phyloP scores from a whole-genome alignment of 2,113 vertebrate genomes.

The Xenotilapia caudafasciata region DNA sequence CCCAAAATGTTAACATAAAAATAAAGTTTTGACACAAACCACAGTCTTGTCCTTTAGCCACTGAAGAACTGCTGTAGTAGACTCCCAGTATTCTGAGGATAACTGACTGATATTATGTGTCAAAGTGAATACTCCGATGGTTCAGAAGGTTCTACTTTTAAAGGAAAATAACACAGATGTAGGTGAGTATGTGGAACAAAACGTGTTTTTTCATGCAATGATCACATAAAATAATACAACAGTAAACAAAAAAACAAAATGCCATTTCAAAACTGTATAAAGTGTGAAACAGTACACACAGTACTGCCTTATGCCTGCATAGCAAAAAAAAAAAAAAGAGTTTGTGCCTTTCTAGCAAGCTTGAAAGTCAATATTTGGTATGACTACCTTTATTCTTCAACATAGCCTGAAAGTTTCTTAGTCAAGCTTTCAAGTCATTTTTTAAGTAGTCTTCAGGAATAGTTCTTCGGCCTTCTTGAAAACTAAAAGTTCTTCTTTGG shows the following conservation, averaged over 20 bases:
- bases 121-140: background rate
- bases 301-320: background rate
- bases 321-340: background rate
- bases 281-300: background rate
- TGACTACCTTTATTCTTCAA: background rate
- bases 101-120: background rate
- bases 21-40: background rate
- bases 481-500: background rate
- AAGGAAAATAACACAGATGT: background rate
- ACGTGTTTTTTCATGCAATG: background rate
- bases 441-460: background rate
- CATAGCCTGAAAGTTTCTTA: background rate
- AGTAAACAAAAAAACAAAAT: background rate
- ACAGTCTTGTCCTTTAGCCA: background rate
- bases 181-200: background rate
- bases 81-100: background rate
- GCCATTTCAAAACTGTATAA: accelerated
- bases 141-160: background rate
- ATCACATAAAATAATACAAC: background rate
- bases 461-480: background rate
- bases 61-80: background rate
- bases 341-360: background rate
- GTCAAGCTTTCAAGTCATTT: background rate
- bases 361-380: background rate
- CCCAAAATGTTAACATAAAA: background rate